phyloP scores from a whole-genome alignment of 2,797 vertebrate species.

The Lagorchestes hirsutus region DNA sequence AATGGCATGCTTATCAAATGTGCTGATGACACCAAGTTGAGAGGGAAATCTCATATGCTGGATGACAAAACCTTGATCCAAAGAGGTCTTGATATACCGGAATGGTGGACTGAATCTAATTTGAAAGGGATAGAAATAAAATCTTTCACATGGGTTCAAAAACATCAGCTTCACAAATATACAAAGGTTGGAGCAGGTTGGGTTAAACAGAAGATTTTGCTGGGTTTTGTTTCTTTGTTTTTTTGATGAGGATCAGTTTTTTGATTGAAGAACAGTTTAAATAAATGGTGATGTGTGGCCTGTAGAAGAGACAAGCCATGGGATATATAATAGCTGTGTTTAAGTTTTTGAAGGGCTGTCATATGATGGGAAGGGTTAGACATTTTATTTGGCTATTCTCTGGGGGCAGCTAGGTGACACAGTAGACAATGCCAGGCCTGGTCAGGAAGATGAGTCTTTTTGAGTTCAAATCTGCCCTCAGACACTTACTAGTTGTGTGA shows the following conservation, averaged over 20 bases:
- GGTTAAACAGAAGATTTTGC: background rate
- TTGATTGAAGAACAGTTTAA: background rate
- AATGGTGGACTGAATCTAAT: background rate
- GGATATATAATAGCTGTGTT: background rate
- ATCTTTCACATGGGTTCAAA: background rate
- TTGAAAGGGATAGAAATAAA: background rate
- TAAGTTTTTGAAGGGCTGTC: background rate
- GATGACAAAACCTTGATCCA: background rate
- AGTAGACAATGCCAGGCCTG: no score
- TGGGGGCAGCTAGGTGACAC: no score
- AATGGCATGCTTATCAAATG: background rate
- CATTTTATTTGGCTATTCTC: no score
- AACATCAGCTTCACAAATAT: background rate
- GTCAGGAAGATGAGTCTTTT: no score
- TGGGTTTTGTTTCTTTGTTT: background rate
- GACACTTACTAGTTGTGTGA: no score
- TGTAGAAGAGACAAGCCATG: background rate
- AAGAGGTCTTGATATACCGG: background rate
- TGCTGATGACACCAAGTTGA: background rate
- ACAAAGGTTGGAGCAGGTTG: background rate
- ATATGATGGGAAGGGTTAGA: background rate
- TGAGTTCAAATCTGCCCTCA: no score
- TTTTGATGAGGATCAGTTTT: background rate
- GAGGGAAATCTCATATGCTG: background rate
- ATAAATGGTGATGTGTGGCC: background rate